Percentiles rank a stretch among this genome's conserved stretches.
These are phyloP conservation scores for Eristalis pertinax DNA, from an alignment of 2,888 invertebrate species.

Conservation along the genomic window DNA sequence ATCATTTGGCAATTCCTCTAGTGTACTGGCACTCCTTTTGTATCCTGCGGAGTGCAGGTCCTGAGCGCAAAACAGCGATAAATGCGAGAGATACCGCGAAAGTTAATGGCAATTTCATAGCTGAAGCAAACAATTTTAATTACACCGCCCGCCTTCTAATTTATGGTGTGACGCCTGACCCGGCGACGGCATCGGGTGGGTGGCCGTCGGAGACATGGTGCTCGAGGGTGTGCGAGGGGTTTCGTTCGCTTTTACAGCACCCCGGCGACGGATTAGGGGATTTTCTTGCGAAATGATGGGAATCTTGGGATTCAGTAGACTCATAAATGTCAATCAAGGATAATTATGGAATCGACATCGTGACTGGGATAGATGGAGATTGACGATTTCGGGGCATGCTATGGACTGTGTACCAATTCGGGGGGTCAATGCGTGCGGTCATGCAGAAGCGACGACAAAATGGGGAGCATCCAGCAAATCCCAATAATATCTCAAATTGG, in stretches of 20 bases:
- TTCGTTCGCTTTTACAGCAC: not conserved
- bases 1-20: slow-evolving; percentile 14
- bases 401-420: not conserved
- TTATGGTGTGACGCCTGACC: slow-evolving; percentile 27
- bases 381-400: not conserved
- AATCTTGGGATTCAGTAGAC: slow-evolving; percentile 8
- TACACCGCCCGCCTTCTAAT: slow-evolving; percentile 28
- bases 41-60: not conserved
- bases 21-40: not conserved
- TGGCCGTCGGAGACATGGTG: not conserved
- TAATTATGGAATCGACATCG: slow-evolving; percentile 29
- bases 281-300: slow-evolving; percentile 3
- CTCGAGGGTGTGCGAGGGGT: not conserved
- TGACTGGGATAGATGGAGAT: not conserved
- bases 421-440: not conserved
- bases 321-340: slow-evolving; percentile 51
- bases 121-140: slow-evolving; percentile 42
- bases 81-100: slow-evolving; percentile 3
- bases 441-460: not conserved
- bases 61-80: slow-evolving; percentile 25
- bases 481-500: not conserved
- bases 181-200: not conserved
- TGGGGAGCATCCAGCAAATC: not conserved
- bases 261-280: not conserved
- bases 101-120: slow-evolving; percentile 56